Conservation (phyloP, 2,888 invertebrate species). For the Dicranocentrus wangi region DNA sequence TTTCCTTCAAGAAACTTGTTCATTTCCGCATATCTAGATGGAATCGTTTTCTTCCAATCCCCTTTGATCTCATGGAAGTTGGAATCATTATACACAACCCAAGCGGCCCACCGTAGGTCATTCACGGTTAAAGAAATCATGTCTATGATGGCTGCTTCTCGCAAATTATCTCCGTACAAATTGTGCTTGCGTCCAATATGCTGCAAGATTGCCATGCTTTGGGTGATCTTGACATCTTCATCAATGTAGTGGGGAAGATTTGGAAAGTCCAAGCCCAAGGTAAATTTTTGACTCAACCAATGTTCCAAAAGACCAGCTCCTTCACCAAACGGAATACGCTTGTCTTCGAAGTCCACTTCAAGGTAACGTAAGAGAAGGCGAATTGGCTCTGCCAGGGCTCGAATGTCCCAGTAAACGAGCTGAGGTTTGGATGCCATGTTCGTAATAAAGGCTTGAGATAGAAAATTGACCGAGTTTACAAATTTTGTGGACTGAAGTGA, state of each 20-base stretch:
- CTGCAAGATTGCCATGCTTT: slow-evolving; percentile 40
- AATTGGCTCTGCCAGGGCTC: slow-evolving; percentile 42
- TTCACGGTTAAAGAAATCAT: slow-evolving; percentile 33
- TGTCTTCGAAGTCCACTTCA: slow-evolving; percentile 52
- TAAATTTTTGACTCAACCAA: slow-evolving; percentile 42
- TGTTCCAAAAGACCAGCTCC: not conserved
- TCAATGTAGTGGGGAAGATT: slow-evolving; percentile 44
- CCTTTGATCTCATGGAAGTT: slow-evolving; percentile 52
- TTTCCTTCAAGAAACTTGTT: slow-evolving; percentile 46
- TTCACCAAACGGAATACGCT: slow-evolving; percentile 34
- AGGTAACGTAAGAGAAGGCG: slow-evolving; percentile 32
- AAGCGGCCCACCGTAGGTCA: slow-evolving; percentile 41
- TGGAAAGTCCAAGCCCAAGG: slow-evolving; percentile 46
- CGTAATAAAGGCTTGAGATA: too few relatives aligned
- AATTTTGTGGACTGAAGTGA: too few relatives aligned
- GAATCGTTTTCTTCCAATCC: slow-evolving; percentile 48
- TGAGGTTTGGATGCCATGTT: slow-evolving; percentile 34
- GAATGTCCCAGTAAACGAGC: slow-evolving; percentile 52
- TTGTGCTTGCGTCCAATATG: slow-evolving; percentile 43
- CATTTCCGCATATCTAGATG: slow-evolving; percentile 23
- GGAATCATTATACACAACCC: slow-evolving; percentile 32
- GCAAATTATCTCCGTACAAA: slow-evolving; percentile 28
- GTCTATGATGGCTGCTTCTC: slow-evolving; percentile 35
- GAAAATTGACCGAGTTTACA: too few relatives aligned
- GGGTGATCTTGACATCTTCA: slow-evolving; percentile 40